Base-by-base conservation (phyloP, 2,797 vertebrate genomes). In the Lutjanus argentimaculatus region DNA sequence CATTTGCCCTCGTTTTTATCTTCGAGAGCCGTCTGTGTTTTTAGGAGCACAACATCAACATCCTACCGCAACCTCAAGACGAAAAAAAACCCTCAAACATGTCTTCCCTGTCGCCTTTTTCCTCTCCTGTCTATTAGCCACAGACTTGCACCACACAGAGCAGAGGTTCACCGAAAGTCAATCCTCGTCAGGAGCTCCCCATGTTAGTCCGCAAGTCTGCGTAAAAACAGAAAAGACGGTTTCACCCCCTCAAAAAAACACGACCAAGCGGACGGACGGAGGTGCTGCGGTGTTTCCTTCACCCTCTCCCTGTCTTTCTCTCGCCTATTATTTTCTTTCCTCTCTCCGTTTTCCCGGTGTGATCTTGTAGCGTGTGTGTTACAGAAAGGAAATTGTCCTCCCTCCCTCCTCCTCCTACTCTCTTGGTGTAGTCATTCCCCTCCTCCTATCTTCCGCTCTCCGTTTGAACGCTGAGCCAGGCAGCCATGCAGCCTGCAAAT, bases 361-460 rank as follows among this genome's bases (percentile, higher is more conserved):
- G 92, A 88, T 95, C 93, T 91, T 88, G 91, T 87, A 88, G 94
- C 90, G 93, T 95, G 94, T 93, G 90, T 86, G 88, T 91, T 93
- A 89, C 91, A 93, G 92, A 95, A 93, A 95, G 94, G 95, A 95
- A 96, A 92, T 85, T 70, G 90, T 89, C 83, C 88, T 85, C 90
- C 85, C 88, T 43, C 48, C 75, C 70, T 56, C 82, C 85, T 78
- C 91, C 91, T 94, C 88, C 91, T 85, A 59, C 90, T 84, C 91
- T 85, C 92, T 87, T 77, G 85, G 88, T 93, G 92, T 86, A 95
- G 90, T 93, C 93, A 80, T 94, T 91, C 90, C 92, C 93, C 93
- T 92, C 93, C 89, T 93, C 92, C 90, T 86, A 87, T 93, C 93
- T 93, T 94, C 94, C 92, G 90, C 93, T 93, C 88, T 88, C 79